phyloP scores from a whole-genome alignment of 2,888 invertebrate genomes.

The Pterostichus madidus region DNA sequence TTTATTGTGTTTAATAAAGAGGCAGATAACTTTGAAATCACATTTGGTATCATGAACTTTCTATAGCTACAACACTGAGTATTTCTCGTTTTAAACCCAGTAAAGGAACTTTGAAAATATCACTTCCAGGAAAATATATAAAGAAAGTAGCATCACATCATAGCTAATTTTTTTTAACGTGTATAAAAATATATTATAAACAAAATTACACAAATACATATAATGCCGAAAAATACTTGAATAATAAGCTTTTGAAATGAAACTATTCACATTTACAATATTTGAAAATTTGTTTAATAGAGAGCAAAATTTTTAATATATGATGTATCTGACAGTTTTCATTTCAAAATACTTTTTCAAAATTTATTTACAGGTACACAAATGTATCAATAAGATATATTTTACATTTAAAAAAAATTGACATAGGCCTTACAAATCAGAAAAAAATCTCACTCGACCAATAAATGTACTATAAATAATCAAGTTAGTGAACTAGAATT shows the following conservation, averaged over 20 bases:
- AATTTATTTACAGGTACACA: slow-evolving; percentile 45
- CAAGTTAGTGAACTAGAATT: slow-evolving; percentile 38
- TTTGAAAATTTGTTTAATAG: slow-evolving; percentile 14
- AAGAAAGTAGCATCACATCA: slow-evolving; percentile 23
- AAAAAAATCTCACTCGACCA: slow-evolving; percentile 10
- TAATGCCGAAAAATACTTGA: neutral
- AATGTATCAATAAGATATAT: slow-evolving; percentile 39
- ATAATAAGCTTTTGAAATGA: slow-evolving; percentile 33
- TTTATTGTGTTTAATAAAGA: neutral
- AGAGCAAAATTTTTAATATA: slow-evolving; percentile 39
- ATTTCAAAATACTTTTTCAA: slow-evolving; percentile 39
- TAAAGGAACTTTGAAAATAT: slow-evolving; percentile 59
- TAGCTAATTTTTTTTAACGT: slow-evolving; percentile 5
- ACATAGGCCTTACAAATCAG: slow-evolving; percentile 51
- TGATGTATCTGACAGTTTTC: slow-evolving; percentile 20
- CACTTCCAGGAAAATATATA: slow-evolving; percentile 22
- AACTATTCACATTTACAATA: slow-evolving; percentile 27
- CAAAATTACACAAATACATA: slow-evolving; percentile 19
- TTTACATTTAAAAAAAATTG: slow-evolving; percentile 40
- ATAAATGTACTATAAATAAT: neutral
- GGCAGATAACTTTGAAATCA: slow-evolving; percentile 2
- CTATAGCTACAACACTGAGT: slow-evolving; percentile 30
- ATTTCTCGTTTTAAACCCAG: slow-evolving; percentile 4
- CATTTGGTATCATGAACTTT: slow-evolving; percentile 25
- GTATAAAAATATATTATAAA: slow-evolving; percentile 39